phyloP scores from a whole-genome alignment of 1,140 invertebrate species.

The Pachyrhynchus sulphureomaculatus region DNA sequence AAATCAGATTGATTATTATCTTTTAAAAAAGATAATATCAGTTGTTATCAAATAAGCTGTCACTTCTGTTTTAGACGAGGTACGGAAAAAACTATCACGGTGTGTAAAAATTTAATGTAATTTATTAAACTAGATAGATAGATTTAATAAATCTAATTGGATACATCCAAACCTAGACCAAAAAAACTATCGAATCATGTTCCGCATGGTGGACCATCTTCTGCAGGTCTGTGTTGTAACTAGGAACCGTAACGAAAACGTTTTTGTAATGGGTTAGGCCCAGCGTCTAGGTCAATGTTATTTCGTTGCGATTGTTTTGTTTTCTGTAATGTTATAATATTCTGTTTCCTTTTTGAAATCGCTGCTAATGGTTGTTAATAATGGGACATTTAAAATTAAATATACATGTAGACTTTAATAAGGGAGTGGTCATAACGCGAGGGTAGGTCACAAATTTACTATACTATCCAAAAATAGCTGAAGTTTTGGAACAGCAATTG shows the following conservation, averaged over 20 bases:
- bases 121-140: too few relatives aligned
- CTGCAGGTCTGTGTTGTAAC: slow-evolving; percentile 16
- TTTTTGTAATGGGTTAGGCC: slow-evolving; percentile 20
- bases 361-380: slow-evolving; percentile 5
- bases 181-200: slow-evolving; percentile 11
- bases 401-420: too few relatives aligned
- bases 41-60: too few relatives aligned
- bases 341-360: not conserved
- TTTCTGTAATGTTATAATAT: slow-evolving; percentile 7
- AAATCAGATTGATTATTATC: too few relatives aligned
- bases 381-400: not conserved
- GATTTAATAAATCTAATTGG: not conserved
- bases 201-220: slow-evolving; percentile 6
- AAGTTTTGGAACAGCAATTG: too few relatives aligned
- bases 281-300: slow-evolving; percentile 12
- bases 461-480: too few relatives aligned
- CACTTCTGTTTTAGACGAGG: too few relatives aligned
- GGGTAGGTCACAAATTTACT: too few relatives aligned
- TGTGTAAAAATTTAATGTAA: not conserved
- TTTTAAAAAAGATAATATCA: too few relatives aligned
- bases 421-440: too few relatives aligned
- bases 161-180: not conserved
- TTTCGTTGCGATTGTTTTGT: slow-evolving; percentile 9
- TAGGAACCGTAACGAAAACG: slow-evolving; percentile 20
- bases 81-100: too few relatives aligned